Evolutionary conservation across 2,888 invertebrate genomes (phyloP).

Genomic region (Dynastes hyllus): DNA sequence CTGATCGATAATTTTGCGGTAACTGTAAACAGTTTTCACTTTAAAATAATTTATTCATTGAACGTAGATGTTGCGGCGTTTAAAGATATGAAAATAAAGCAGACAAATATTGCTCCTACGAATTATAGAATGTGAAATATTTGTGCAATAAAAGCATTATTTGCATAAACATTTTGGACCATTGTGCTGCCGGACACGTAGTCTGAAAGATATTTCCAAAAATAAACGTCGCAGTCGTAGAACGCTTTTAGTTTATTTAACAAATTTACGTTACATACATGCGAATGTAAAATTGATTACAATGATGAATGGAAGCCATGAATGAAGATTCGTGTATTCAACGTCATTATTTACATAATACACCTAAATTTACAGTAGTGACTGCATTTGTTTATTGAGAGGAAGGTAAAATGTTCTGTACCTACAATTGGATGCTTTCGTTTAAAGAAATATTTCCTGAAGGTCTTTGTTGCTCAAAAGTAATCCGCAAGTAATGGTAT

Average conservation of each 20-base stretch:
- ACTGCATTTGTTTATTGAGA: neutral
- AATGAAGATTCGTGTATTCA: constrained; percentile 11
- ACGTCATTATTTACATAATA: neutral
- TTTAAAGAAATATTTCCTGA: too few relatives aligned
- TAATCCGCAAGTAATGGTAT: too few relatives aligned
- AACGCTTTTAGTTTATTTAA: constrained; percentile 8
- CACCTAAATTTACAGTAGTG: neutral
- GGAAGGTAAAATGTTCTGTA: too few relatives aligned
- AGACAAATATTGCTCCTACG: neutral
- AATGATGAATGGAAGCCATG: constrained; percentile 9
- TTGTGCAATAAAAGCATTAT: constrained; percentile 8
- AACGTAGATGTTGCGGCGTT: neutral
- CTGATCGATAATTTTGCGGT: constrained; percentile 1
- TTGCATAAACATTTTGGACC: constrained; percentile 9
- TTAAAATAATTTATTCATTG: neutral
- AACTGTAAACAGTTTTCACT: neutral
- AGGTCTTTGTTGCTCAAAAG: too few relatives aligned
- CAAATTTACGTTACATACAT: constrained; percentile 10
- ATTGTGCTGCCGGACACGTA: constrained; percentile 1
- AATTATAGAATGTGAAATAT: constrained; percentile 7
- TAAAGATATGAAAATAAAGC: neutral
- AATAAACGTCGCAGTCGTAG: neutral
- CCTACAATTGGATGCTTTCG: too few relatives aligned
- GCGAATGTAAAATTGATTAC: neutral
- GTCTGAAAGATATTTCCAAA: constrained; percentile 10